Base-by-base conservation (phyloP, 1,140 invertebrate species). In the Ridgeia piscesae region DNA sequence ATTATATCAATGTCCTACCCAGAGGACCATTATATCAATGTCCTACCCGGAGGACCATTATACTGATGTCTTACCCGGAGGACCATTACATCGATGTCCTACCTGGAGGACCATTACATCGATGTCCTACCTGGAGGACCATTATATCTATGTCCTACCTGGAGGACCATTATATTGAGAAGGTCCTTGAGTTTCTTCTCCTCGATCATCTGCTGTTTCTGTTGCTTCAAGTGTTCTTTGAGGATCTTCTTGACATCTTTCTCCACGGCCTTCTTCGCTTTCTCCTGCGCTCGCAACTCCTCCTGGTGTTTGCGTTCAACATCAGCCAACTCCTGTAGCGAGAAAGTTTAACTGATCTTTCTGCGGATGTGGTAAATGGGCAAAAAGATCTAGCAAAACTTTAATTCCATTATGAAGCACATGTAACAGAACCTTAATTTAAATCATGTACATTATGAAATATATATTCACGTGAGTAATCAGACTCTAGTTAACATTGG, bases 181-280 rank as follows among this genome's bases (percentile, higher is more conserved):
- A 77, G 58, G 58, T 77, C 58, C 58, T 77, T 77, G 27, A 77
- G 58, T 21, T 77, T 77, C 58, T 77, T 77, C 58, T 77, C 58
- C 58, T 77, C 58, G 27, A 77, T 77, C 58, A 77, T 77, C 58
- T 77, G 58, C 58, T 77, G 58, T 21, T 88, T 77, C 31, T 35
- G 91, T 48, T 92, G 91, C 34, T 89, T 92, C 34, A 34, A 6
- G 42, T 88, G 50, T 34, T 58, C 48, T 89, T 92, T 92, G 33
- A 92, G 34, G 31, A 92, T 34, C 88, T 92, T 92, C 92, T 92
- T 92, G 48, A 92, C 88, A 34, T 92, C 92, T 92, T 88, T 92
- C 33, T 92, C 92, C 1, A 92, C 77, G 8, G 50, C 14, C 77
- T 89, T 92, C 50, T 88, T 77, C 31, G n/a, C 33, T 27, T 90